phyloP scores from a whole-genome alignment of 2,113 vertebrate genomes.

The Scartelaos histophorus region DNA sequence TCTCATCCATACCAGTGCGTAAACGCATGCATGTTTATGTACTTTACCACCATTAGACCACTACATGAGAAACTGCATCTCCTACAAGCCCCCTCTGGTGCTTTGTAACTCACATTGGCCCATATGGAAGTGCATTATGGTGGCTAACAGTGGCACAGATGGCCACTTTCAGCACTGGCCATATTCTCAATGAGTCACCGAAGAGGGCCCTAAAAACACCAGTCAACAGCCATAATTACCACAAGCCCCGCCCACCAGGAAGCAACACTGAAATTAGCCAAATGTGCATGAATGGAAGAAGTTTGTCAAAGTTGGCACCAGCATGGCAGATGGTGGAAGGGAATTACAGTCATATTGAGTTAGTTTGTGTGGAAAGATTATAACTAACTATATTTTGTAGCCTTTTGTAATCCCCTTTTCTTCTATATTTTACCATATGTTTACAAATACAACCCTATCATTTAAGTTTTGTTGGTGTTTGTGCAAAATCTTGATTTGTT shows the following conservation, averaged over 20 bases:
- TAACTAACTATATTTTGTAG: neutral
- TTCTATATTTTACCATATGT: too few species aligned
- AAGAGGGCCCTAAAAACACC: constrained; percentile 19
- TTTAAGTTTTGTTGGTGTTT: too few species aligned
- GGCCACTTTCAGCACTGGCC: constrained; percentile 56
- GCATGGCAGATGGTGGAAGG: neutral
- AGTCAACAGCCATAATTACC: constrained; percentile 23
- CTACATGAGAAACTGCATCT: constrained; percentile 19
- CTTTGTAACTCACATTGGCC: constrained; percentile 52
- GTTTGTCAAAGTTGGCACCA: neutral
- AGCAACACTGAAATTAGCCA: neutral
- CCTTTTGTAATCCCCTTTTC: neutral
- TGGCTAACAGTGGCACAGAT: constrained; percentile 62
- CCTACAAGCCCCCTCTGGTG: constrained; percentile 38
- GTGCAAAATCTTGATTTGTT: too few species aligned
- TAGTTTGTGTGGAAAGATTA: neutral
- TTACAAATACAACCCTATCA: too few species aligned
- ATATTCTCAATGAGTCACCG: constrained; percentile 57
- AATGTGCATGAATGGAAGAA: neutral
- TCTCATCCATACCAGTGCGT: constrained; percentile 15
- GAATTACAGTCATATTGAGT: neutral
- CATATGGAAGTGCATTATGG: constrained; percentile 70
- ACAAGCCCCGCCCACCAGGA: constrained; percentile 15
- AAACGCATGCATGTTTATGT: neutral
- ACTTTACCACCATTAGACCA: constrained; percentile 13